Evolutionary conservation across 1,140 invertebrate species (phyloP), one percentile per base, ranked within the genome.

Genomic region (Cheumatopsyche charites): DNA sequence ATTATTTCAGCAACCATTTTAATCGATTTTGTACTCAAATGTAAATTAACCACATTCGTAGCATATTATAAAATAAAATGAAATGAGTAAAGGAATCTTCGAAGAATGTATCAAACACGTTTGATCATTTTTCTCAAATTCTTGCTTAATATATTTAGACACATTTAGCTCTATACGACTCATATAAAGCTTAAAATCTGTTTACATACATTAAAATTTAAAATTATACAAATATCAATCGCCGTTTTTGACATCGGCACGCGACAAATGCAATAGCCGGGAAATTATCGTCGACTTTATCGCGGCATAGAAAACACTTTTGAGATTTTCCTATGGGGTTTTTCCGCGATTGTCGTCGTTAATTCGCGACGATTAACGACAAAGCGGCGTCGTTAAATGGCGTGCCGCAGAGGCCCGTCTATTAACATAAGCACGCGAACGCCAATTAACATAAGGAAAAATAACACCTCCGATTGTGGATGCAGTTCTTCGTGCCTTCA

Each of bases 281-380:
- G 62, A 65, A 65, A 65, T 65, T 65, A 65, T 65, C 29, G 62
- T 65, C 29, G 62, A 65, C 62, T 65, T 43, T 65, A 65, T 65
- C 62, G 62, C 26, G 13, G 62, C n/a, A n/a, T n/a, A 12, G 62
- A 43, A 41, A 65, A 65, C 62, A 65, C 62, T 26, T 41, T 36
- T 23, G n/a, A 41, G 62, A 65, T 36, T 65, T 62, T 62, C 58
- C 58, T 23, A 23, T n/a, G 21, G 47, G n/a, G 19, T 19, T 52
- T 52, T 52, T 17, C 29, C 29, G 29, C 29, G 55, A 61, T 19
- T 61, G 13, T 62, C 58, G 23, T 15, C 58, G 58, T 26, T 36
- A 52, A 62, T 36, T 62, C 36, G 62, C 25, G 7, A 26, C 62
- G 62, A 65, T 65, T 65, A 52, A 65, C 62, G 62, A 17, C 41